Conservation (phyloP, 2,888 invertebrate species). For the Pasiphila rectangulata region DNA sequence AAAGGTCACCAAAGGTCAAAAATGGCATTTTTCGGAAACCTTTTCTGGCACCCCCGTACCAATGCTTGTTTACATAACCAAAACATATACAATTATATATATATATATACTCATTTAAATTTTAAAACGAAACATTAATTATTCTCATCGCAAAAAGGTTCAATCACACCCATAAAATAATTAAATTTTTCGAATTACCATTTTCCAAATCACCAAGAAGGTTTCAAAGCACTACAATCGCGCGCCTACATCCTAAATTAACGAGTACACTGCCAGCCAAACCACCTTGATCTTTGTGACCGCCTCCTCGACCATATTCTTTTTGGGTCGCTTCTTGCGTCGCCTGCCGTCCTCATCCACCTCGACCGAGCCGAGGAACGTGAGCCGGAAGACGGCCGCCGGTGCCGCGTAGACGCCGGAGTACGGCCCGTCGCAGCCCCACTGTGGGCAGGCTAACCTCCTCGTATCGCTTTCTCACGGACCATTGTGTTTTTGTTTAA, state of each 20-base stretch:
- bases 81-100: too few relatives aligned
- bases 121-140: too few relatives aligned
- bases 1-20: too few relatives aligned
- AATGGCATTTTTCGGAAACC: neutral
- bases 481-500: constrained; percentile 15
- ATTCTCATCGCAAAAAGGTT: too few relatives aligned
- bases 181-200: too few relatives aligned
- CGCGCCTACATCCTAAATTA: neutral
- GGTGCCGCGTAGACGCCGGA: constrained; percentile 80
- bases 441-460: constrained; percentile 52
- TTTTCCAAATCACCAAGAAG: neutral
- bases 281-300: constrained; percentile 92
- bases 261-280: constrained; percentile 48
- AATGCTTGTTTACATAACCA: too few relatives aligned
- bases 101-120: too few relatives aligned
- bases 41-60: neutral
- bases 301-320: constrained; percentile 93
- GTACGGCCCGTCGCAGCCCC: constrained; percentile 73
- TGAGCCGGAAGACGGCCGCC: constrained; percentile 89
- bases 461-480: constrained; percentile 33
- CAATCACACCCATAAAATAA: too few relatives aligned
- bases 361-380: constrained; percentile 92
- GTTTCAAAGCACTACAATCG: neutral
- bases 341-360: constrained; percentile 90
- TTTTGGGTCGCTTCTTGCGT: constrained; percentile 89